Evolutionary conservation across 2,113 vertebrate genomes (phyloP).

Genomic region (Coptodon rendalli): DNA sequence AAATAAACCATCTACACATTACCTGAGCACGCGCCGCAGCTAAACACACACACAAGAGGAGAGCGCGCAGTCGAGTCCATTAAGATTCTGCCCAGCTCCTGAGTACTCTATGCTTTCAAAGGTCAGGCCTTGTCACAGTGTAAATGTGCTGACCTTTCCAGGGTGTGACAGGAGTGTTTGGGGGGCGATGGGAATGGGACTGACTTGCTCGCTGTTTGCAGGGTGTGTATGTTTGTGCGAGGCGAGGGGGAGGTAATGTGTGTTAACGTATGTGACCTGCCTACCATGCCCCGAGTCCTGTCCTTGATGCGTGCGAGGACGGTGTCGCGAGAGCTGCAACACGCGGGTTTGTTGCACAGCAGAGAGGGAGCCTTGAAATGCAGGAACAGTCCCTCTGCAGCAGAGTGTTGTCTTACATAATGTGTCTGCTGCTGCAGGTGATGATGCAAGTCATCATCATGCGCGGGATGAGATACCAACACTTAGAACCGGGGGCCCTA

Average conservation of each 20-base stretch:
- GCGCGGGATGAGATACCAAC: constrained; percentile 25
- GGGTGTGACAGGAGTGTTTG: constrained; percentile 51
- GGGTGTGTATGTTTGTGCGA: neutral
- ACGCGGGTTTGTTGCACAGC: neutral
- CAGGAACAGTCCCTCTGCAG: constrained; percentile 41
- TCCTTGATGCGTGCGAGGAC: constrained; percentile 8
- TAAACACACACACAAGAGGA: constrained; percentile 19
- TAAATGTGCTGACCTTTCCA: constrained; percentile 66
- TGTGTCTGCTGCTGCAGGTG: constrained; percentile 40
- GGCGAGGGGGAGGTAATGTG: neutral
- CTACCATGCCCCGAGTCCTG: neutral
- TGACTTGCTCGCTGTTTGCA: neutral
- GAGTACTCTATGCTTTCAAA: constrained; percentile 50
- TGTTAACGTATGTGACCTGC: constrained; percentile 19
- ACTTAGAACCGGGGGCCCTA: constrained; percentile 2
- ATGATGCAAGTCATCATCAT: constrained; percentile 53
- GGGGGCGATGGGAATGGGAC: constrained; percentile 15
- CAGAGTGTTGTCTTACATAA: constrained; percentile 43
- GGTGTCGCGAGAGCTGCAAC: neutral
- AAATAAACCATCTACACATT: neutral
- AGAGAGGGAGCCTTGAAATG: neutral
- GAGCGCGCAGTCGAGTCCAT: constrained; percentile 11
- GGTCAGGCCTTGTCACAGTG: constrained; percentile 65
- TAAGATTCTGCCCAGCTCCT: constrained; percentile 51
- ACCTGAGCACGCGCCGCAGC: neutral